Conservation (phyloP, 2,888 invertebrate genomes). For the Xanthorhoe designata region DNA sequence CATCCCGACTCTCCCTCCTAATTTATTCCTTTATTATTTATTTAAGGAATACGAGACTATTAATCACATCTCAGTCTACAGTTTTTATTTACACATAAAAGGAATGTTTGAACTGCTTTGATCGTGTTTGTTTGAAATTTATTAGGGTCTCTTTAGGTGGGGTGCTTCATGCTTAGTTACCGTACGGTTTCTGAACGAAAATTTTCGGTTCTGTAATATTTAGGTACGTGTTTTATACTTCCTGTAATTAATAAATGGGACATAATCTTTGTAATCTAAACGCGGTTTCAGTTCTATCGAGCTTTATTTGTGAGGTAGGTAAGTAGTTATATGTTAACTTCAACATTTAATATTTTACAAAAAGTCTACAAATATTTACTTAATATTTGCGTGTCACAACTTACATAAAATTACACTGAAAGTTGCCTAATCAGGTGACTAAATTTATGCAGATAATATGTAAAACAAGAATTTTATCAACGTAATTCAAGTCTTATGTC, state of each 20-base stretch:
- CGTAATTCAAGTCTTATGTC: background rate
- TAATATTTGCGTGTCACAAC: background rate
- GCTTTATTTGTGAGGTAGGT: constrained; percentile 11
- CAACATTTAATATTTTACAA: background rate
- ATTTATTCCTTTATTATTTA: constrained; percentile 85
- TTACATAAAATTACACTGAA: background rate
- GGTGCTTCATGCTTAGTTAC: constrained; percentile 56
- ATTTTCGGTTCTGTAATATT: constrained; percentile 42
- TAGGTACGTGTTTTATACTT: constrained; percentile 35
- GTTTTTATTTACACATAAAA: constrained; percentile 80
- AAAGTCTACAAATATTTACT: background rate
- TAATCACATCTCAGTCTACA: constrained; percentile 78
- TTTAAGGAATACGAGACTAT: constrained; percentile 83
- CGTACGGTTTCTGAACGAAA: constrained; percentile 46
- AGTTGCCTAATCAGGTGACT: background rate
- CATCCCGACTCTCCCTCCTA: constrained; percentile 75
- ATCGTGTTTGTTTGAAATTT: constrained; percentile 73
- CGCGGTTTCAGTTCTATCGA: constrained; percentile 17
- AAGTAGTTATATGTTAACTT: constrained; percentile 5
- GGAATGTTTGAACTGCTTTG: constrained; percentile 74
- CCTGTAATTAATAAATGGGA: constrained; percentile 40
- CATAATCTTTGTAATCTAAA: constrained; percentile 34
- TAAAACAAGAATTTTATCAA: constrained; percentile 2
- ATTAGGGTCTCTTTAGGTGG: constrained; percentile 64
- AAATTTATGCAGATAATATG: background rate